Evolutionary conservation across 2,888 invertebrate genomes (phyloP).

Genomic region (Drosophila hamatofila): DNA sequence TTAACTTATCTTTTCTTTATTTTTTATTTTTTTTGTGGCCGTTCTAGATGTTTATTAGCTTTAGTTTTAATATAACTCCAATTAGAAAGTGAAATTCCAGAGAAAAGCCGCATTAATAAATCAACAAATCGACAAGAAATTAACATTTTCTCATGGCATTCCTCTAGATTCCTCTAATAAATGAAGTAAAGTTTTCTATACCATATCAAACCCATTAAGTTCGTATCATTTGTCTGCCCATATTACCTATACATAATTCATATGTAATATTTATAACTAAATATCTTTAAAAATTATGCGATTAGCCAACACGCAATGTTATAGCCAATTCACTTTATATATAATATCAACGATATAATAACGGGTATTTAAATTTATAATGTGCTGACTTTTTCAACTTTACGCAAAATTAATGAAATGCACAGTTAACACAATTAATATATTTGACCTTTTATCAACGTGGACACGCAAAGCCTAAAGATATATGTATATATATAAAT

Average conservation of each 20-base stretch:
- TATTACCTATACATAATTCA: slow-evolving; percentile 7
- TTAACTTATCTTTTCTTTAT: no score
- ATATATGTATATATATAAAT: neutral
- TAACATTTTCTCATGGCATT: slow-evolving; percentile 2
- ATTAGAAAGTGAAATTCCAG: slow-evolving; percentile 6
- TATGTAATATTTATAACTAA: slow-evolving; percentile 6
- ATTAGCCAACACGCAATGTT: slow-evolving; percentile 23
- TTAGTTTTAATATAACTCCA: neutral
- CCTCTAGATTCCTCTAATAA: neutral
- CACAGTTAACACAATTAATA: slow-evolving; percentile 27
- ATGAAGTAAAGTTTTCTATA: neutral
- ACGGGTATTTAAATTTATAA: slow-evolving; percentile 25
- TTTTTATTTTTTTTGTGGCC: no score
- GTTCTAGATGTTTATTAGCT: neutral
- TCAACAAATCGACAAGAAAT: slow-evolving; percentile 1
- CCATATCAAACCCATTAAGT: neutral
- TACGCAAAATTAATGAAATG: slow-evolving; percentile 48
- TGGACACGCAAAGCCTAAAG: neutral
- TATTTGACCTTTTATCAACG: slow-evolving; percentile 20
- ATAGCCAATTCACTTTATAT: slow-evolving; percentile 18
- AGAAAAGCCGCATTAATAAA: neutral
- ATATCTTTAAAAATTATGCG: slow-evolving; percentile 2
- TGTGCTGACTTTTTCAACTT: slow-evolving; percentile 25
- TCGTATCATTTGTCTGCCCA: neutral
- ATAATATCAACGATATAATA: slow-evolving; percentile 18